A percentile compares a stretch with the other conserved stretches of the same genome.
Conservation (phyloP, 2,888 invertebrate species). For the Scelioninae gen. 2 region DNA sequence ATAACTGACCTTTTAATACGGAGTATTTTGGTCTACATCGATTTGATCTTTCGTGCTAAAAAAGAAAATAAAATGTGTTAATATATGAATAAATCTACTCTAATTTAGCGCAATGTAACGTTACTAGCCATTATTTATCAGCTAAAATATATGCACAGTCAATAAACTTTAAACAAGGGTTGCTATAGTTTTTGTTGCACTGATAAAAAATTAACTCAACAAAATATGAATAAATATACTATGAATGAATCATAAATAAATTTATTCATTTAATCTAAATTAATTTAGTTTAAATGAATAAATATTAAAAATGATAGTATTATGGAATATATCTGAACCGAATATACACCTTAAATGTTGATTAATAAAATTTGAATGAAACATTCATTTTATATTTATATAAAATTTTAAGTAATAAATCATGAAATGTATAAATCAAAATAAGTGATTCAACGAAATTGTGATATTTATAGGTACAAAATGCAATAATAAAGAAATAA, state of each 20-base stretch:
- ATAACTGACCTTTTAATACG: constrained; percentile 76
- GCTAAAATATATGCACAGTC: constrained; percentile 25
- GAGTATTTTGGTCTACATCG: constrained; percentile 90
- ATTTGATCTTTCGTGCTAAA: constrained; percentile 93
- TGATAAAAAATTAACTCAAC: too few species aligned
- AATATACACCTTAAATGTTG: constrained; percentile 1
- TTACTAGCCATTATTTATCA: constrained; percentile 35
- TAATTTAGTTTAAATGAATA: too few species aligned
- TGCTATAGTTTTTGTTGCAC: too few species aligned
- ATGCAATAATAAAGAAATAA: neutral
- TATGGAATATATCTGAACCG: too few species aligned
- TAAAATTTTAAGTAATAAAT: too few species aligned
- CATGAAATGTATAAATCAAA: too few species aligned
- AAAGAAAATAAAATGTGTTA: constrained; percentile 72
- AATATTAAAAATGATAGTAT: too few species aligned
- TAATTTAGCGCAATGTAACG: constrained; percentile 13
- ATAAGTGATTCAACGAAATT: neutral
- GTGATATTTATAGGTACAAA: neutral
- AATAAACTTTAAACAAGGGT: neutral
- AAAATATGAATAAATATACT: too few species aligned
- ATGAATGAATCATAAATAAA: too few species aligned
- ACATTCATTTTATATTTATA: neutral
- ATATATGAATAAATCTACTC: constrained; percentile 3
- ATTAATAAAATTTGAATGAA: neutral
- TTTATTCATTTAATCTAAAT: too few species aligned